Percentiles rank a stretch among this genome's conserved stretches.
These are phyloP conservation scores for Peucedramus taeniatus DNA, from an alignment of 2,113 vertebrate genomes.

Conservation along the genomic window DNA sequence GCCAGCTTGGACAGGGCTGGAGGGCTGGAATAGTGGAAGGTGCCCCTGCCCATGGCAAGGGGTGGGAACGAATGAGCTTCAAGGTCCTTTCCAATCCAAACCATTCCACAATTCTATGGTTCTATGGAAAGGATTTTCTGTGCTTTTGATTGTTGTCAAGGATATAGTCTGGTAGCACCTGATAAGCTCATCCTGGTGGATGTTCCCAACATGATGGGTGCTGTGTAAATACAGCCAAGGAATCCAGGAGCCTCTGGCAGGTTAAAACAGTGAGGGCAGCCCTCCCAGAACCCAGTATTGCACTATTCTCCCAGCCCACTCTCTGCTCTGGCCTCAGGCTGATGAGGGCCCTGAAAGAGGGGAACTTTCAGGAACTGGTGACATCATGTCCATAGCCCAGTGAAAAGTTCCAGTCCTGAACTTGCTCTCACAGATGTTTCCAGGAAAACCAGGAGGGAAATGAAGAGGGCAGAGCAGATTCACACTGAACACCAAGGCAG, in stretches of 20 bases:
- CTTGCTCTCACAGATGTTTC: neutral
- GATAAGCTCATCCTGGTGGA: neutral
- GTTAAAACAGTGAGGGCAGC: neutral
- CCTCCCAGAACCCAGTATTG: neutral
- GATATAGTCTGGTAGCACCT: neutral
- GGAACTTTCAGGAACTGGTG: neutral
- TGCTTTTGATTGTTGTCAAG: neutral
- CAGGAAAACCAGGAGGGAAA: neutral
- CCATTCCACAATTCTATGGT: neutral
- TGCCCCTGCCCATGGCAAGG: neutral
- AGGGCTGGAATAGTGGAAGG: neutral
- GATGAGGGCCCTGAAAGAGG: neutral
- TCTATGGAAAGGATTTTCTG: neutral
- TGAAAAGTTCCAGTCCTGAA: neutral
- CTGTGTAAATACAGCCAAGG: neutral
- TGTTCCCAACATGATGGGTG: neutral
- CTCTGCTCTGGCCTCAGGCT: neutral
- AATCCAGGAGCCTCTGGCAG: neutral
- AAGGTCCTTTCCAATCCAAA: neutral
- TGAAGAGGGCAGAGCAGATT: neutral
- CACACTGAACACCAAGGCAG: fast-evolving
- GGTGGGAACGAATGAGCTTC: neutral
- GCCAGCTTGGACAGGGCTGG: fast-evolving
- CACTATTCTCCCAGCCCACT: neutral
- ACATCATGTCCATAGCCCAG: fast-evolving